Evolutionary conservation across 37 sponge, comb jelly and placozoan genomes (phyloP).

Genomic region (Mnemiopsis leidyi): DNA sequence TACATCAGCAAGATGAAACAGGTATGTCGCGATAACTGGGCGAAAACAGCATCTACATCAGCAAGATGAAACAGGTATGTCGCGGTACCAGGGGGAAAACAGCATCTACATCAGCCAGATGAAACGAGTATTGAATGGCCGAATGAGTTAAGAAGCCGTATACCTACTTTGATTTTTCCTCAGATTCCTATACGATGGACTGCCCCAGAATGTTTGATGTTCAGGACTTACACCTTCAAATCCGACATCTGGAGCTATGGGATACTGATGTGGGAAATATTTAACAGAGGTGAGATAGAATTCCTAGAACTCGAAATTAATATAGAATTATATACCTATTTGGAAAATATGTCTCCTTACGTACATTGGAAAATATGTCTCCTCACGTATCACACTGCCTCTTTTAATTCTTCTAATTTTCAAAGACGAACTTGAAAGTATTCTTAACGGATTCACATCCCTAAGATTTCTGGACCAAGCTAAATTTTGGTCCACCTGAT

Average conservation of each 20-base stretch:
- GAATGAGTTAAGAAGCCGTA: no score
- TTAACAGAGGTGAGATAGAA: conserved; percentile 3
- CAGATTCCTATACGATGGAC: conserved; percentile 47
- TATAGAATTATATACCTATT: no score
- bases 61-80: conserved; percentile 55
- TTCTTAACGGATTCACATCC: no score
- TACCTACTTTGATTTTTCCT: no score
- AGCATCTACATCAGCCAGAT: conserved; percentile 49
- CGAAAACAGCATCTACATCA: conserved; percentile 32
- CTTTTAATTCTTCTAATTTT: no score
- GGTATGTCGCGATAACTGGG: conserved; percentile 29
- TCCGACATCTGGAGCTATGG: conserved; percentile 60
- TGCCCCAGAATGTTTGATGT: conserved; percentile 36
- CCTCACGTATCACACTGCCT: no score
- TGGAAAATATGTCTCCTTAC: no score
- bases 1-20: conserved; percentile 59
- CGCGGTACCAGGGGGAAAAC: conserved; percentile 27
- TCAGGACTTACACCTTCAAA: conserved; percentile 35
- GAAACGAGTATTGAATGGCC: conserved; percentile 33
- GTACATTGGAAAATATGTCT: no score
- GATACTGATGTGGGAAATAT: conserved; percentile 43
- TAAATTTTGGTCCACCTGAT: no score
- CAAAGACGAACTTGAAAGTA: no score
- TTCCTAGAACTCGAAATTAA: no score
- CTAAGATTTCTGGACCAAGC: no score